phyloP scores from a whole-genome alignment of 2,113 vertebrate genomes.

The Odontesthes bonariensis region DNA sequence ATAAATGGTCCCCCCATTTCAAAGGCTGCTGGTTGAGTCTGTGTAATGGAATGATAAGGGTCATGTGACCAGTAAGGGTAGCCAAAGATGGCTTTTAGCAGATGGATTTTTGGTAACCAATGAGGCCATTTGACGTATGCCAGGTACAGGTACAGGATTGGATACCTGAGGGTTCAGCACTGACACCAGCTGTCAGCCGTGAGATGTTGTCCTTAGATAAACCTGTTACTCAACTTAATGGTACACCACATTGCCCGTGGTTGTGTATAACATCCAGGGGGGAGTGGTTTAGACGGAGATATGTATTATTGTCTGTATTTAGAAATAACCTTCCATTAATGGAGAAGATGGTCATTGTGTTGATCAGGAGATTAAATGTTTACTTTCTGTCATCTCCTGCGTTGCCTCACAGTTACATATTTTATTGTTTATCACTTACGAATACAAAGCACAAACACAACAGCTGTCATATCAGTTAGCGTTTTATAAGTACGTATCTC shows the following conservation, averaged over 20 bases:
- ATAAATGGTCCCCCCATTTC: neutral
- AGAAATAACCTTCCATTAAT: neutral
- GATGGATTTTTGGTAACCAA: neutral
- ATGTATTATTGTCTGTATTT: neutral
- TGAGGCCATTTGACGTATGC: neutral
- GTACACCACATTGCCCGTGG: neutral
- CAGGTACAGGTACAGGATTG: neutral
- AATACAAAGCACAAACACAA: constrained; percentile 5
- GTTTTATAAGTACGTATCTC: too few species aligned
- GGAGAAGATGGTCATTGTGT: neutral
- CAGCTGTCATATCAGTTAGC: neutral
- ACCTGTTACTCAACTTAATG: neutral
- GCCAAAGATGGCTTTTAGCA: neutral
- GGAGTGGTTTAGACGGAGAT: neutral
- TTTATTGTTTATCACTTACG: neutral
- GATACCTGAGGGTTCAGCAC: neutral
- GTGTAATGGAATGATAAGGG: neutral
- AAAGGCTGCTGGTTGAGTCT: constrained; percentile 7
- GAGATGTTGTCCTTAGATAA: neutral
- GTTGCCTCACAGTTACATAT: neutral
- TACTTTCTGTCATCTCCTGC: neutral
- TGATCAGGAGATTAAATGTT: neutral
- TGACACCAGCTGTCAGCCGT: neutral
- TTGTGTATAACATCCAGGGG: neutral
- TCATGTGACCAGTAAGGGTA: constrained; percentile 19